Conservation (phyloP, 1,140 invertebrate species). For the Lucilia cuprina region DNA sequence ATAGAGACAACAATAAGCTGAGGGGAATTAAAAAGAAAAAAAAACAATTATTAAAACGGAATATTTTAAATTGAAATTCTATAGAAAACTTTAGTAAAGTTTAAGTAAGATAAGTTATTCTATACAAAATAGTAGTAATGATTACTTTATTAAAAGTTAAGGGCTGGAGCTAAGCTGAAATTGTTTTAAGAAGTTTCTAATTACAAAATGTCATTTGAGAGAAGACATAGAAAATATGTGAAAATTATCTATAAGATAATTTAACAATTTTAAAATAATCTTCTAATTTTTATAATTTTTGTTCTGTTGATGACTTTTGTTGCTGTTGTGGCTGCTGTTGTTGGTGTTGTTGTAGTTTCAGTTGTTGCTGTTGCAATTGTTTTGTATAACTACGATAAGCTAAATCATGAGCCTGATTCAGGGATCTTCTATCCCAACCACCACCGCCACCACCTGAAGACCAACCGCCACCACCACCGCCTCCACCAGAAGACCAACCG, state of each 20-base stretch:
- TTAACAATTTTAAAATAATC: background rate
- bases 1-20: no score
- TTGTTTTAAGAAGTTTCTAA: background rate
- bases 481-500: conserved; percentile 67
- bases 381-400: conserved; percentile 71
- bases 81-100: background rate
- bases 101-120: background rate
- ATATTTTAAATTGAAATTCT: background rate
- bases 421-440: conserved; percentile 65
- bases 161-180: no score
- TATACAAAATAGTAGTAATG: background rate
- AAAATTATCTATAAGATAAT: conserved; percentile 37
- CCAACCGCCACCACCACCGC: conserved; percentile 69
- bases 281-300: background rate
- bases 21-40: background rate
- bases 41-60: background rate
- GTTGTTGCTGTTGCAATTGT: conserved; percentile 43
- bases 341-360: conserved; percentile 42
- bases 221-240: background rate
- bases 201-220: background rate
- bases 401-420: conserved; percentile 68
- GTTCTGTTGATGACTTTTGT: conserved; percentile 26
- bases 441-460: conserved; percentile 64
- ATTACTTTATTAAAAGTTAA: background rate
- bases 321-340: conserved; percentile 42